A percentile compares a stretch with the other conserved stretches of the same genome.
Evolutionary conservation across 64 coral and sea anemone genomes (phyloP).

Genomic region (Pachyseris speciosa): DNA sequence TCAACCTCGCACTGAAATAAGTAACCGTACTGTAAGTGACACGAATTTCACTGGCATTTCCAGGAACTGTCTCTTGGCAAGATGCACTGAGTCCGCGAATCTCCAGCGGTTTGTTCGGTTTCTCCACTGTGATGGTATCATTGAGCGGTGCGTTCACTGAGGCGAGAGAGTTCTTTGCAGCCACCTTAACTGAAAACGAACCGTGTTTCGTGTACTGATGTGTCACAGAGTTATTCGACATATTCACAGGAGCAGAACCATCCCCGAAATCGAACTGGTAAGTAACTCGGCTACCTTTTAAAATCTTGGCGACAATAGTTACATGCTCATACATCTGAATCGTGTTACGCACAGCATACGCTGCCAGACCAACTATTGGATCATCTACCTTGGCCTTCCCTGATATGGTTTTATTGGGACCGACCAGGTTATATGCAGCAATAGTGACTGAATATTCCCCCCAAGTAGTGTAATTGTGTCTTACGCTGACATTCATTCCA

Average conservation of each 20-base stretch:
- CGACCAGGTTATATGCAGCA: slow-evolving; percentile 59
- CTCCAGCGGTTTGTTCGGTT: slow-evolving; percentile 9
- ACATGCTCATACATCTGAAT: slow-evolving; percentile 15
- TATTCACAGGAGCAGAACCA: slow-evolving; percentile 5
- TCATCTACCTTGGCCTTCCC: slow-evolving; percentile 49
- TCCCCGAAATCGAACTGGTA: slow-evolving; percentile 77
- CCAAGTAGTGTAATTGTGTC: slow-evolving; percentile 46
- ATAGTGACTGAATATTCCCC: slow-evolving; percentile 33
- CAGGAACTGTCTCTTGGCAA: slow-evolving; percentile 53
- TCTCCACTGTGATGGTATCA: slow-evolving; percentile 16
- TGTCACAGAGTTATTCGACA: background rate
- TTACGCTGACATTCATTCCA: slow-evolving; percentile 15
- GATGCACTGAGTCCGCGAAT: slow-evolving; percentile 59
- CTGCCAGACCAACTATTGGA: slow-evolving; percentile 47
- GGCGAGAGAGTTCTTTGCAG: slow-evolving; percentile 40
- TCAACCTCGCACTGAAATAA: slow-evolving; percentile 55
- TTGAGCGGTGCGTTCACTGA: background rate
- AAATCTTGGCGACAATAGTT: background rate
- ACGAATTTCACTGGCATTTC: slow-evolving; percentile 38
- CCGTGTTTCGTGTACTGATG: slow-evolving; percentile 58
- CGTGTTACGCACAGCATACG: slow-evolving; percentile 8
- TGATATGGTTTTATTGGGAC: slow-evolving; percentile 13
- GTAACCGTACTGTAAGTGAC: slow-evolving; percentile 65
- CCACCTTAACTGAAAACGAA: slow-evolving; percentile 19
- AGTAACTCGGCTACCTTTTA: slow-evolving; percentile 45